These are phyloP conservation scores for Drosophila kikkawai DNA, from an alignment of 1,140 invertebrate genomes.

Conservation along the genomic window DNA sequence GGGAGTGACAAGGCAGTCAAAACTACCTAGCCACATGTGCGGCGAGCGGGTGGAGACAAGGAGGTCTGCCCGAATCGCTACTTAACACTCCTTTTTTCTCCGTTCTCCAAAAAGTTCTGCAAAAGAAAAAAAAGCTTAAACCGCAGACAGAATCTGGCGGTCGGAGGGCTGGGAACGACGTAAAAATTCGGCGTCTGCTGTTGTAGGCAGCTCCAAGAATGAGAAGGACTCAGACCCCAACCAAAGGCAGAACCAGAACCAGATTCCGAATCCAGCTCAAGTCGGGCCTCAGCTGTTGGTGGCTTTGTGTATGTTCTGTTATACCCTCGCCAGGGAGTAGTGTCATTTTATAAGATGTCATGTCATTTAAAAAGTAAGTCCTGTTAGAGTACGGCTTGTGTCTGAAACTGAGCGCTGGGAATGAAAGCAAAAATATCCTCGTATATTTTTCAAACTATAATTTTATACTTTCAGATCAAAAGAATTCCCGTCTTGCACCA, in stretches of 20 bases:
- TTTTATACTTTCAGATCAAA: not conserved
- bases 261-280: slow-evolving; percentile 25
- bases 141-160: slow-evolving; percentile 63
- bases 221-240: slow-evolving; percentile 8
- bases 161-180: slow-evolving; percentile 9
- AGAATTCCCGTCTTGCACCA: not conserved
- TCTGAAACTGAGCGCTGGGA: not conserved
- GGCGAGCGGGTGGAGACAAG: not conserved
- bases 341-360: not conserved
- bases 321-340: slow-evolving; percentile 11
- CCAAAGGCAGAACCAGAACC: slow-evolving; percentile 27
- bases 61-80: slow-evolving; percentile 47
- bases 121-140: slow-evolving; percentile 49
- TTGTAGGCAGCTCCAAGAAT: slow-evolving; percentile 19
- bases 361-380: not conserved
- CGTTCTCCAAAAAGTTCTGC: slow-evolving; percentile 9
- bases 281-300: slow-evolving; percentile 61
- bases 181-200: slow-evolving; percentile 42
- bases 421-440: not conserved
- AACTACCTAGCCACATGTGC: slow-evolving; percentile 61
- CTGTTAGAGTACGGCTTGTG: not conserved
- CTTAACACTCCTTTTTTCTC: slow-evolving; percentile 67
- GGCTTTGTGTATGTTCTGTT: slow-evolving; percentile 9
- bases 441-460: not conserved
- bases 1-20: slow-evolving; percentile 70